Base-by-base conservation (phyloP, 1,140 invertebrate species). In the Hydropsyche tenuis region DNA sequence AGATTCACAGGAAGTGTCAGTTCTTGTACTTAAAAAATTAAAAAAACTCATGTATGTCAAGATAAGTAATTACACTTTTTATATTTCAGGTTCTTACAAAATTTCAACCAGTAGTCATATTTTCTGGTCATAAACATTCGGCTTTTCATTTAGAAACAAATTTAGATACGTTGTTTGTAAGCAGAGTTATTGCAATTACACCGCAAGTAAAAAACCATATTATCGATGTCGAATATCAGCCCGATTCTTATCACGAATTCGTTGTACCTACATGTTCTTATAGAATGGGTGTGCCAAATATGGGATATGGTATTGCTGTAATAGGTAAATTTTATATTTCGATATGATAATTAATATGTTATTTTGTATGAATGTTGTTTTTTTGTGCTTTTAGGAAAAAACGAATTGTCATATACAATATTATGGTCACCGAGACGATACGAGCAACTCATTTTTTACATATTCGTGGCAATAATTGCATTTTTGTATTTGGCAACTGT, bases 251-350 rank as follows among this genome's bases (percentile, higher is more conserved):
- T 75, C 89, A 94, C 80, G 96, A 98, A 86, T 89, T 98, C 46
- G 89, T 92, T 82, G 92, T 96, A 69, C 96, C 96, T 1, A 96
- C 96, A 0, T 96, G 93, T 83, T 97, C 95, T 4, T 98, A 98
- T 82, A 88, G 96, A 80, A 98, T 98, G 96, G 96, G 96, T 1
- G 92, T 91, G 20, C 78, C 80, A 9, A 85, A 92, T 73, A 94
- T 96, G 81, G 96, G 95, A 16, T 96, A 92, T 84, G 94, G 94
- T 45, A 89, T 90, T 75, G 92, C 92, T 4, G 85, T 94, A 68
- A 86, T 97, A 73, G 90, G 95, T 96, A 87, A 7, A 23, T 87
- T 73, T 42, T 46, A 14, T 51, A 69, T 73, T 64, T 73, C 14
- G 60, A 72, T 14, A 56, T 66, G 43, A 76, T 25, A 64, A 69